A percentile compares a stretch with the other conserved stretches of the same genome.
These are phyloP conservation scores for Drosophila dives DNA, from an alignment of 2,888 invertebrate genomes.

Conservation along the genomic window DNA sequence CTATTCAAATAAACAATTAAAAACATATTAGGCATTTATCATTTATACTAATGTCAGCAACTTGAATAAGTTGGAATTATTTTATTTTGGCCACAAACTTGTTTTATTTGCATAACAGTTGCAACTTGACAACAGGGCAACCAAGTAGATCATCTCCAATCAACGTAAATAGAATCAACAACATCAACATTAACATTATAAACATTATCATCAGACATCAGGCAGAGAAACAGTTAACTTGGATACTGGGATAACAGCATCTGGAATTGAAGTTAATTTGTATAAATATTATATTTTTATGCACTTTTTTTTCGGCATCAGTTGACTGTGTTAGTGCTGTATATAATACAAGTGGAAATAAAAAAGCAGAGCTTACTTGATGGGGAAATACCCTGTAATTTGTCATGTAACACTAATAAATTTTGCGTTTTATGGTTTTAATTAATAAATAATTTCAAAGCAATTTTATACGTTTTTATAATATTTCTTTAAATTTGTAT, in stretches of 20 bases:
- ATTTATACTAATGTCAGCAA: slow-evolving; percentile 35
- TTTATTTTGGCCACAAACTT: slow-evolving; percentile 70
- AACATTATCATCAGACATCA: neutral
- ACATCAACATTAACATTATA: neutral
- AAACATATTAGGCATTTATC: slow-evolving; percentile 37
- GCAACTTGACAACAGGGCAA: slow-evolving; percentile 21
- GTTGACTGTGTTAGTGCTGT: slow-evolving; percentile 70
- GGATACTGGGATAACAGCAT: slow-evolving; percentile 65
- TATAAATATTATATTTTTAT: slow-evolving; percentile 67
- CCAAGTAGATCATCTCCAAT: slow-evolving; percentile 40
- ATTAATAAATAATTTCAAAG: neutral
- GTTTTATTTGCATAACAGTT: slow-evolving; percentile 45
- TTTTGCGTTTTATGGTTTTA: too few relatives aligned
- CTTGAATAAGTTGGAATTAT: slow-evolving; percentile 46
- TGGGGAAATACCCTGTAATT: neutral
- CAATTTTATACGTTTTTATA: neutral
- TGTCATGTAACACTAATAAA: neutral
- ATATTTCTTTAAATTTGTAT: neutral
- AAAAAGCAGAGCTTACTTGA: neutral
- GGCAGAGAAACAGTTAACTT: slow-evolving; percentile 47
- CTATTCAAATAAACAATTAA: slow-evolving; percentile 58
- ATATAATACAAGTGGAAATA: slow-evolving; percentile 39
- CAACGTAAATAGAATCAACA: slow-evolving; percentile 3
- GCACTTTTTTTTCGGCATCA: slow-evolving; percentile 69
- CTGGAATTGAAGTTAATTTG: slow-evolving; percentile 8